A percentile compares a stretch with the other conserved stretches of the same genome.
Conservation (phyloP, 2,888 invertebrate genomes). For the Diabrotica balteata region DNA sequence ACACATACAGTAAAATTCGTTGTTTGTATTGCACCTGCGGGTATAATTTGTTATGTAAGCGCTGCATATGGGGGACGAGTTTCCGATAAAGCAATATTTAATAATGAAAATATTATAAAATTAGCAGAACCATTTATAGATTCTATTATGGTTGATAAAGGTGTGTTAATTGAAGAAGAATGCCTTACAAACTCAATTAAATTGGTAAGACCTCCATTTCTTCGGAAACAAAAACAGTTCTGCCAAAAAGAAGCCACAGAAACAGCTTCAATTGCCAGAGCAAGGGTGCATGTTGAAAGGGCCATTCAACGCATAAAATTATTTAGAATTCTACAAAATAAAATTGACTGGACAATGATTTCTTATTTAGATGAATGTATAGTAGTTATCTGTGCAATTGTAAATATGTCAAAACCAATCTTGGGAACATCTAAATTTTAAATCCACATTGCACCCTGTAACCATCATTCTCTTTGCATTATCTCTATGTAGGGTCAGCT, state of each 20-base stretch:
- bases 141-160: constrained; percentile 25
- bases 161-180: constrained; percentile 14
- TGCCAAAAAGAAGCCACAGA: neutral
- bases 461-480: too few relatives aligned
- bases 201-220: constrained; percentile 30
- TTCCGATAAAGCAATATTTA: constrained; percentile 22
- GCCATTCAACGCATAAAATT: constrained; percentile 24
- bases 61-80: constrained; percentile 25
- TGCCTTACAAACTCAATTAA: constrained; percentile 16
- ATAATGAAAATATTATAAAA: constrained; percentile 15
- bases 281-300: constrained; percentile 4
- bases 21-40: constrained; percentile 22
- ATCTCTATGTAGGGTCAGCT: too few relatives aligned
- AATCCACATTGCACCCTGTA: too few relatives aligned
- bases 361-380: neutral
- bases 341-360: constrained; percentile 10
- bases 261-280: neutral
- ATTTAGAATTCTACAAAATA: constrained; percentile 20
- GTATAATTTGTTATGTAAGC: constrained; percentile 23
- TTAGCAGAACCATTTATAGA: constrained; percentile 4
- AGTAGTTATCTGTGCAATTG: too few relatives aligned
- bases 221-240: constrained; percentile 6
- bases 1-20: constrained; percentile 21
- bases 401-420: too few relatives aligned
- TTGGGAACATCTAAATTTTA: too few relatives aligned